These are phyloP conservation scores for Coelopa pilipes DNA, from an alignment of 2,888 invertebrate genomes.

Conservation along the genomic window DNA sequence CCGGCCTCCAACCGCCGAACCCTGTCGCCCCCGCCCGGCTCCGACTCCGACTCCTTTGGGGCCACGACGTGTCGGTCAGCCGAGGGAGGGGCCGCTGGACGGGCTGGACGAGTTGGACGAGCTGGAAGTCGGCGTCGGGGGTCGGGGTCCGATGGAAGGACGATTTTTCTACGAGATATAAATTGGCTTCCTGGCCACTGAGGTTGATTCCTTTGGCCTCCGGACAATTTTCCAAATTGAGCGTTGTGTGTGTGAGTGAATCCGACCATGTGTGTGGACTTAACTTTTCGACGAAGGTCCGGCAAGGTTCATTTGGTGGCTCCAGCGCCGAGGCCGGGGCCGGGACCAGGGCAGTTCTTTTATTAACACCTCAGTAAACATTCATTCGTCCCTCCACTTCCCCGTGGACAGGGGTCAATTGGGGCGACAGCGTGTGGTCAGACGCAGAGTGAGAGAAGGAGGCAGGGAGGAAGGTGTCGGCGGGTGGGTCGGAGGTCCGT, in stretches of 20 bases:
- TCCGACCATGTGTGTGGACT: background rate
- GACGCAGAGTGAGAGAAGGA: background rate
- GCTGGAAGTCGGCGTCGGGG: too few species aligned
- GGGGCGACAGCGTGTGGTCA: slow-evolving; percentile 2
- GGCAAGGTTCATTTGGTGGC: slow-evolving; percentile 14
- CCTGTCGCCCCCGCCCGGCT: background rate
- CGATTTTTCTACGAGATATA: slow-evolving; percentile 23
- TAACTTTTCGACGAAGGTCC: slow-evolving; percentile 7
- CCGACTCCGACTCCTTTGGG: background rate
- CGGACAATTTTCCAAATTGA: slow-evolving; percentile 36
- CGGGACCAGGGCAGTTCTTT: background rate
- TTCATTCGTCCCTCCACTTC: slow-evolving; percentile 12
- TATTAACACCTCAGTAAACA: slow-evolving; percentile 33
- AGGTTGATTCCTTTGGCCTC: slow-evolving; percentile 37
- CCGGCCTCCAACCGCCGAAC: background rate
- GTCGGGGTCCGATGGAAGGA: background rate
- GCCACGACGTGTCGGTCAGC: slow-evolving; percentile 18
- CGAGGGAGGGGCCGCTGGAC: background rate
- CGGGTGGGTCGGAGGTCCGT: background rate
- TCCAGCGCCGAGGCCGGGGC: slow-evolving; percentile 1
- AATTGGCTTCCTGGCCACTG: slow-evolving; percentile 38
- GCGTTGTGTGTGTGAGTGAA: background rate
- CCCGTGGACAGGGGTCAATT: background rate
- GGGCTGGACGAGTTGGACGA: background rate
- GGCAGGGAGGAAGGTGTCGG: background rate